These are phyloP conservation scores for Cerceris rybyensis DNA, from an alignment of 2,888 invertebrate genomes.

Conservation along the genomic window DNA sequence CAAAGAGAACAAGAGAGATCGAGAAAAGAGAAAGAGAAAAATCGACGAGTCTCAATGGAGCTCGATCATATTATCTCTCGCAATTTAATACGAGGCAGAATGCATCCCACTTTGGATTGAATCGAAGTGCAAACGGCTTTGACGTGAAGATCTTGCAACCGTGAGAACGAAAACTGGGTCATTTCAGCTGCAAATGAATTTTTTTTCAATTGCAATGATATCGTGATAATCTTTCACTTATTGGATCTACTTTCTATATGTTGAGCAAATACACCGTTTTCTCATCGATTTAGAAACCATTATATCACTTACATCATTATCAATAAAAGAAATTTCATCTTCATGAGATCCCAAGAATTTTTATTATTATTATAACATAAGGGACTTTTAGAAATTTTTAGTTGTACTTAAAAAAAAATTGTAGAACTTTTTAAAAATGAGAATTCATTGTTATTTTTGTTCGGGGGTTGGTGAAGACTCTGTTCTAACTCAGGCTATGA, in stretches of 20 bases:
- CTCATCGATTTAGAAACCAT: too few relatives aligned
- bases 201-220: conserved; percentile 18
- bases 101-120: conserved; percentile 23
- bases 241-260: background rate
- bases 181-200: conserved; percentile 27
- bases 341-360: too few relatives aligned
- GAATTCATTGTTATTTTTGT: too few relatives aligned
- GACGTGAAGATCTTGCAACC: conserved; percentile 37
- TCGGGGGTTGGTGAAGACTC: too few relatives aligned
- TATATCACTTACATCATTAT: too few relatives aligned
- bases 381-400: too few relatives aligned
- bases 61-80: conserved; percentile 33
- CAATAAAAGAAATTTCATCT: too few relatives aligned
- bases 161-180: conserved; percentile 38
- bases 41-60: conserved; percentile 20
- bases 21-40: background rate
- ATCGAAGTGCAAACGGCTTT: conserved; percentile 35
- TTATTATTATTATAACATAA: too few relatives aligned
- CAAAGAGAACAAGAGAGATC: background rate
- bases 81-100: conserved; percentile 32
- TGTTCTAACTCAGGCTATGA: too few relatives aligned
- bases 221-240: background rate
- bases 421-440: too few relatives aligned
- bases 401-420: too few relatives aligned
- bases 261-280: background rate